Percentiles rank a stretch among this genome's conserved stretches.
These are phyloP conservation scores for Picathartes gymnocephalus DNA, from an alignment of 2,113 vertebrate species.

Conservation along the genomic window DNA sequence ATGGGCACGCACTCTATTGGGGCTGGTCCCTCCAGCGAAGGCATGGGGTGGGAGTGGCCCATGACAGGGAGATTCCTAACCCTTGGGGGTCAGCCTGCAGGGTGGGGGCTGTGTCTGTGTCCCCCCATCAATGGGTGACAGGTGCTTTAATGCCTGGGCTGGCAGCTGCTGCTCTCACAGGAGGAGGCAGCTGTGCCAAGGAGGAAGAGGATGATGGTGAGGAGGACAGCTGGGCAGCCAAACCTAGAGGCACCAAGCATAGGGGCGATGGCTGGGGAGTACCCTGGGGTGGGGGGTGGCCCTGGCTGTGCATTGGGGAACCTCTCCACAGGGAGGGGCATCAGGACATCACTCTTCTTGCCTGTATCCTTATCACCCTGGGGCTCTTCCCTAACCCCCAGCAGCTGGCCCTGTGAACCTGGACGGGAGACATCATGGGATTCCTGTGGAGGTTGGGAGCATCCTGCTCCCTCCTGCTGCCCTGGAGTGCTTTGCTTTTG, in stretches of 20 bases:
- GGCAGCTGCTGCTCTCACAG: neutral
- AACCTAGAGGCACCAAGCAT: neutral
- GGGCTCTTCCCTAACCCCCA: neutral
- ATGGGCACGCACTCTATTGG: neutral
- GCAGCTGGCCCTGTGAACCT: rapidly evolving
- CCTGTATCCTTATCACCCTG: rapidly evolving
- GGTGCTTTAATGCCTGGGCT: neutral
- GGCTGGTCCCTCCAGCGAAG: neutral
- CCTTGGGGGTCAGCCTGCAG: neutral
- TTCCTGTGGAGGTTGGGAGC: neutral
- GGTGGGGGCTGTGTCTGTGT: neutral
- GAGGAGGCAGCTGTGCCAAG: neutral
- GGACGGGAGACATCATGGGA: rapidly evolving
- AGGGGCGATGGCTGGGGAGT: neutral
- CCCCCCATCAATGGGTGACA: neutral
- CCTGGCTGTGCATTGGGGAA: rapidly evolving
- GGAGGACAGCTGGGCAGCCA: neutral
- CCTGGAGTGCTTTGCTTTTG: neutral
- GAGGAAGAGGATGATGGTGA: neutral
- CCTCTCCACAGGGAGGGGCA: rapidly evolving
- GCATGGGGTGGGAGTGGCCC: rapidly evolving
- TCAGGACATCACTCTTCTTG: rapidly evolving
- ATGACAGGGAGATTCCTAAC: rapidly evolving
- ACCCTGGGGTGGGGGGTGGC: too few relatives aligned
- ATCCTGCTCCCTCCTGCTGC: neutral